Percentiles rank a stretch among this genome's conserved stretches.
phyloP scores from a whole-genome alignment of 2,113 vertebrate genomes.

The Lagenorhynchus albirostris region DNA sequence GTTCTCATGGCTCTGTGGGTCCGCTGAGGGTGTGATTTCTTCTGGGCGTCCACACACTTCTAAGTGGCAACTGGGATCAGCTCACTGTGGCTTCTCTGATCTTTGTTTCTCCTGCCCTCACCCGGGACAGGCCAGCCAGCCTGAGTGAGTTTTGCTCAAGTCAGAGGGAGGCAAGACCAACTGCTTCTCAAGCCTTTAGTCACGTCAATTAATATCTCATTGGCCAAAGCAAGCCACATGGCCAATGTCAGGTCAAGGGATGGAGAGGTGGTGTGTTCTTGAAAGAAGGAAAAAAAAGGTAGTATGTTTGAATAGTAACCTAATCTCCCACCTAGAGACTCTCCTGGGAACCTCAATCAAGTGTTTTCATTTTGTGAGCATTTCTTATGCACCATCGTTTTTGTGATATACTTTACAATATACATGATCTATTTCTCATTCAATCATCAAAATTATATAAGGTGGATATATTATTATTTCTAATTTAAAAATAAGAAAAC shows the following conservation, averaged over 20 bases:
- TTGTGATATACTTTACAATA: neutral
- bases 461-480: neutral
- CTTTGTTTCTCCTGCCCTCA: neutral
- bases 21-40: neutral
- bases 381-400: neutral
- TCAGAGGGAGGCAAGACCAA: too few species aligned
- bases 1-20: neutral
- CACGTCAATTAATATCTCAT: neutral
- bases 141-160: neutral
- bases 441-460: neutral
- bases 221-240: neutral
- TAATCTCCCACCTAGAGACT: neutral
- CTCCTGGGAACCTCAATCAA: neutral
- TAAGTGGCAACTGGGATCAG: neutral
- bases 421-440: neutral
- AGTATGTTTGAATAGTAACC: neutral
- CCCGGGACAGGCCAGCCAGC: neutral
- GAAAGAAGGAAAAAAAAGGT: neutral
- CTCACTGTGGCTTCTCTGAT: neutral
- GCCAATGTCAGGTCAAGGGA: neutral
- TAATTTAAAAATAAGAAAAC: neutral
- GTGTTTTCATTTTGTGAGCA: neutral
- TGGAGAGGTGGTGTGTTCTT: neutral
- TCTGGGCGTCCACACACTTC: fast-evolving
- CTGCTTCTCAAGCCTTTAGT: neutral